Evolutionary conservation across 2,797 vertebrate genomes (phyloP), one percentile per base, ranked within the genome.

Genomic region (Dendrocincla tyrannina): DNA sequence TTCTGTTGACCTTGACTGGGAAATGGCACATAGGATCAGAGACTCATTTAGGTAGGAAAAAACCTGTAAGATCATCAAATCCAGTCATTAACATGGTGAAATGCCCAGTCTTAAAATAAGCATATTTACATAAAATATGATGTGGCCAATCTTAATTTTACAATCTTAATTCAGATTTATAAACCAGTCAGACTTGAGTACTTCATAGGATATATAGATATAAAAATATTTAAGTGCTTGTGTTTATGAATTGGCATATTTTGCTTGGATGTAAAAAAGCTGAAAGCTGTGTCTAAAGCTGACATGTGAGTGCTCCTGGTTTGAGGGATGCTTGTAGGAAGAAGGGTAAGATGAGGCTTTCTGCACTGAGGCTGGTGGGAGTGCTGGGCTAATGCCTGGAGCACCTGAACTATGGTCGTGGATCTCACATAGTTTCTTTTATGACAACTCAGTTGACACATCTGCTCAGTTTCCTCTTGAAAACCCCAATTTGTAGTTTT

Each of bases 1-100:
- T 96, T 97, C 78, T 85, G 67, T 83, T 94, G 93, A 80, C 59
- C 92, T 83, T 91, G 70, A 27, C 94, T 95, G 83, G 56, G 69
- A 80, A 41, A 60, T 5, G 27, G 60, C 66, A 42, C 46, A 7
- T 2, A 14, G 52, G 41, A 41, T 47, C 39, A 53, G 7, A 25
- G 33, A 59, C 28, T 47, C 46, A 30, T 53, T 73, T 60, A 28
- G 32, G 60, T 24, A 47, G 39, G 41, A 17, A 60, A 47, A 47
- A 10, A 28, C 30, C 18, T 59, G 15, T 35, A 20, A 32, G 30
- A 17, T 47, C 13, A 35, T 53, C 25, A n/a, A 35, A 67, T 73
- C 13, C 13, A 60, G 1, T 8, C 17, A 10, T 23, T 60, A 27
- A 47, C 46, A 3, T 37, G 20, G 56, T 82, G 66, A 92, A 95